phyloP scores from a whole-genome alignment of 1,140 invertebrate genomes.

The Eupristina koningsbergeri region DNA sequence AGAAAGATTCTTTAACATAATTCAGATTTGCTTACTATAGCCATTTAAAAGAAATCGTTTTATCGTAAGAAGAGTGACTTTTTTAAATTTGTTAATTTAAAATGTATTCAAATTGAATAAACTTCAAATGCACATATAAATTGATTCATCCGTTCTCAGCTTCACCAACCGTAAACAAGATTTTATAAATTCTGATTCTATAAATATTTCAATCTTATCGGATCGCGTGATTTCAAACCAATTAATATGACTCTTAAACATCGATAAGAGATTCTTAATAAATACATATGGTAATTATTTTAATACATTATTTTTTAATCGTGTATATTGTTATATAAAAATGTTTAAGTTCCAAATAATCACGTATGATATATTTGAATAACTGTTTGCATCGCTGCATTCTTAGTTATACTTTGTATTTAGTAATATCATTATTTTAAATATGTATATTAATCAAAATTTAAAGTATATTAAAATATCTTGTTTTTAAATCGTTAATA shows the following conservation, averaged over 20 bases:
- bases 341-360: too few species aligned
- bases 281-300: background rate
- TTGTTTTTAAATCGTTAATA: background rate
- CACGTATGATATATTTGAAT: too few species aligned
- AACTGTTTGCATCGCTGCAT: too few species aligned
- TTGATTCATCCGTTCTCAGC: background rate
- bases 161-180: background rate
- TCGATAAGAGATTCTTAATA: background rate
- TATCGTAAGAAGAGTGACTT: background rate
- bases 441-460: background rate
- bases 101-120: background rate
- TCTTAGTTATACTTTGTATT: too few species aligned
- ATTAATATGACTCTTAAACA: background rate
- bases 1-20: too few species aligned
- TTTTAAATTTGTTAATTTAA: too few species aligned
- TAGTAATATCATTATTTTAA: too few species aligned
- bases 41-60: too few species aligned
- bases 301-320: background rate
- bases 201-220: slow-evolving; percentile 7
- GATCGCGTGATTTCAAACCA: background rate
- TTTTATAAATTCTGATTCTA: background rate
- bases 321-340: too few species aligned
- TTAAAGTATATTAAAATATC: background rate
- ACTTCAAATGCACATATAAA: background rate
- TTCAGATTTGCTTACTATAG: too few species aligned